Conservation (phyloP, 2,888 invertebrate genomes). For the Laspeyria flexula region DNA sequence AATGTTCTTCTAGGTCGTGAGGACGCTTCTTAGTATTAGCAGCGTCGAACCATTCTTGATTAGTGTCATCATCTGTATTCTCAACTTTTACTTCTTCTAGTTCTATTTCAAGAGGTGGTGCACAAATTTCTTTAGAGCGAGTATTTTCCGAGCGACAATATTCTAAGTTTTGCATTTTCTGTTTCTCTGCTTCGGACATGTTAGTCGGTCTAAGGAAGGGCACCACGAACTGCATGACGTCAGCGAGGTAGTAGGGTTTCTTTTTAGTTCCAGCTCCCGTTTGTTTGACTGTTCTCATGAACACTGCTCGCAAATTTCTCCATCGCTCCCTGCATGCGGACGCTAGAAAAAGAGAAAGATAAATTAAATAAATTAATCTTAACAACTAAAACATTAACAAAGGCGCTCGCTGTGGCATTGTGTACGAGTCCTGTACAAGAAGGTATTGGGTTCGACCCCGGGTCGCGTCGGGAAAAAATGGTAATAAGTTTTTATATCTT, state of each 20-base stretch:
- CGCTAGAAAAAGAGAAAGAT: conserved; percentile 23
- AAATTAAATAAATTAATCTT: neutral
- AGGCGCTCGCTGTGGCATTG: no score
- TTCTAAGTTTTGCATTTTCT: conserved; percentile 6
- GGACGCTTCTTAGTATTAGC: conserved; percentile 1
- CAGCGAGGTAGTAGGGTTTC: conserved; percentile 36
- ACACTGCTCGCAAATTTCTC: conserved; percentile 33
- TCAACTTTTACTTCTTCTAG: conserved; percentile 11
- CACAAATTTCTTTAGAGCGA: neutral
- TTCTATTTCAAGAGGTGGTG: neutral
- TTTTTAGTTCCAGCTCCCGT: conserved; percentile 20
- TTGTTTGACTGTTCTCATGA: conserved; percentile 38
- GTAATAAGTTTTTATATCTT: no score
- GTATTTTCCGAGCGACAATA: conserved; percentile 3
- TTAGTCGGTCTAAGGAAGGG: conserved; percentile 28
- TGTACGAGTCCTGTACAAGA: no score
- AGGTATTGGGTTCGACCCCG: no score
- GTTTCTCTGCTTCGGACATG: conserved; percentile 4
- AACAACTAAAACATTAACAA: no score
- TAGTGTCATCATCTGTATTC: conserved; percentile 11
- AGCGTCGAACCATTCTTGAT: conserved; percentile 1
- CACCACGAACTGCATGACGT: conserved; percentile 35
- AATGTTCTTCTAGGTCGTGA: conserved; percentile 2
- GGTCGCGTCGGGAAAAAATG: no score
- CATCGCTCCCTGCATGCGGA: conserved; percentile 46